Conservation (phyloP, 2,888 invertebrate genomes). For the Alviniconcha strummeri region DNA sequence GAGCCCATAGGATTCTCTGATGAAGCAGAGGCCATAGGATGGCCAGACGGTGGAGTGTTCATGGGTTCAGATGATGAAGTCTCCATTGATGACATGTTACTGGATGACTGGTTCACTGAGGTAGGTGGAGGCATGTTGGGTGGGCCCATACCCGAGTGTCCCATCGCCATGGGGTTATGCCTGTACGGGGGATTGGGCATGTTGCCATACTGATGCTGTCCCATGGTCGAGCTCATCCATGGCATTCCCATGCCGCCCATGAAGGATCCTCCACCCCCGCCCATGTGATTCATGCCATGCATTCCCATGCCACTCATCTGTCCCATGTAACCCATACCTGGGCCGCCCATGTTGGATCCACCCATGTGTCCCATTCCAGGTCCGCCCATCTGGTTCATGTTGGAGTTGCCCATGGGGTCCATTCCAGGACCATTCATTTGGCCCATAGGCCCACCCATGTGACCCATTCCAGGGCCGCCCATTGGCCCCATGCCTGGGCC, state of each 20-base stretch:
- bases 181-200: conserved; percentile 3
- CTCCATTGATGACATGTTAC: background rate
- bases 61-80: background rate
- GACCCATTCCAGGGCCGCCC: conserved; percentile 8
- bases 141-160: conserved; percentile 14
- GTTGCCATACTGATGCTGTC: conserved; percentile 7
- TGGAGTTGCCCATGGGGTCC: conserved; percentile 14
- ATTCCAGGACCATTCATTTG: background rate
- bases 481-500: conserved; percentile 5
- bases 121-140: conserved; percentile 26
- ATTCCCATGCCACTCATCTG: conserved; percentile 22
- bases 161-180: conserved; percentile 11
- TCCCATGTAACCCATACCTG: conserved; percentile 30
- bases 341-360: conserved; percentile 12
- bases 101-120: background rate
- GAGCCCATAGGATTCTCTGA: background rate
- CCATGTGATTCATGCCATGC: conserved; percentile 25
- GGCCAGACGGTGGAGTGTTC: background rate
- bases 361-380: conserved; percentile 29
- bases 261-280: conserved; percentile 6
- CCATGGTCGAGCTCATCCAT: conserved; percentile 32
- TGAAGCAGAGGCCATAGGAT: background rate
- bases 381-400: conserved; percentile 19
- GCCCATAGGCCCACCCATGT: conserved; percentile 19
- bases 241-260: conserved; percentile 30